Percentiles rank a stretch among this genome's conserved stretches.
These are phyloP conservation scores for Emys orbicularis DNA, from an alignment of 2,797 vertebrate species.

Conservation along the genomic window DNA sequence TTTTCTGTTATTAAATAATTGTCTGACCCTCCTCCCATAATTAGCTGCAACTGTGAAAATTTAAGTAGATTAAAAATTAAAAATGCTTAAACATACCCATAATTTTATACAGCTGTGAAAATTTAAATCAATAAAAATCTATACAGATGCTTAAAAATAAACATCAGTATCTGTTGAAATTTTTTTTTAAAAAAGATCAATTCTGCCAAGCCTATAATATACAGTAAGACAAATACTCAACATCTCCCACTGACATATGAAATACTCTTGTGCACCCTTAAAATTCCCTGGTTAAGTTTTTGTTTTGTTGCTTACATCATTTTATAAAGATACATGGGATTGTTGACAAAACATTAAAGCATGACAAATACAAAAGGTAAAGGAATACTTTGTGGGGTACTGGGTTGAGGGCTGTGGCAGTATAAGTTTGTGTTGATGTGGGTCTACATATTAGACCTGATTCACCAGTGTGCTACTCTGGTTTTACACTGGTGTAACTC, in stretches of 20 bases:
- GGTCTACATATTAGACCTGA: background rate
- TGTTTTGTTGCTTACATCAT: background rate
- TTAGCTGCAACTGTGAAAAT: too few species aligned
- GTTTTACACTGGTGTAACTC: background rate
- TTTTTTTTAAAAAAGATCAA: too few species aligned
- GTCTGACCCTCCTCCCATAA: too few species aligned
- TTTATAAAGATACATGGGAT: background rate
- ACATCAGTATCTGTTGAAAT: too few species aligned
- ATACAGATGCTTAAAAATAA: too few species aligned
- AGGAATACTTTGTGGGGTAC: background rate
- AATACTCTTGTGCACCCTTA: accelerated
- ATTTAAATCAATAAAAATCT: too few species aligned
- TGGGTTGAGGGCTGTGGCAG: background rate
- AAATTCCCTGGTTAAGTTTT: background rate
- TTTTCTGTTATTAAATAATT: too few species aligned
- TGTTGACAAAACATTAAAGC: background rate
- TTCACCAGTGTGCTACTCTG: background rate
- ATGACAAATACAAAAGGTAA: background rate
- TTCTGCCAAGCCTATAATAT: background rate
- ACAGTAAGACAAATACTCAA: background rate
- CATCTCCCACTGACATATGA: background rate
- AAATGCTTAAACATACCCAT: too few species aligned
- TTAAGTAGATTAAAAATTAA: too few species aligned
- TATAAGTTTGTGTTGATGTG: background rate
- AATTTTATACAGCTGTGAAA: too few species aligned